A percentile compares a stretch with the other conserved stretches of the same genome.
phyloP scores from a whole-genome alignment of 1,140 invertebrate species.

The Amphibalanus amphitrite region DNA sequence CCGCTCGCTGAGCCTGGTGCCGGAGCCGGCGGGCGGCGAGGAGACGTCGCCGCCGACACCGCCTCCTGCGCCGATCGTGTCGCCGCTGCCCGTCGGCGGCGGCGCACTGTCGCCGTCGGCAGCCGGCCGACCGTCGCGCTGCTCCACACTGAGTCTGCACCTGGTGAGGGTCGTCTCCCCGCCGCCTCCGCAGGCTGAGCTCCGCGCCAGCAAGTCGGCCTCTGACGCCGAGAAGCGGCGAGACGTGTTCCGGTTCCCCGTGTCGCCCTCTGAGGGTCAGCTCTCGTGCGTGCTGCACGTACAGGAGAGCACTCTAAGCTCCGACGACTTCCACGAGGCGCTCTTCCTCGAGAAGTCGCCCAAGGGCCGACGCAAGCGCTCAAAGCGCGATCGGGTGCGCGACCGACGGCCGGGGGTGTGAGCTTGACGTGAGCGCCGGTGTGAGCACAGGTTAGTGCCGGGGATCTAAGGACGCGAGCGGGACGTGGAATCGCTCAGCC shows the following conservation, averaged over 20 bases:
- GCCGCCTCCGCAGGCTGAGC: conserved; percentile 16
- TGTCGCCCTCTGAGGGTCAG: conserved; percentile 37
- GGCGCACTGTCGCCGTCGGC: conserved; percentile 6
- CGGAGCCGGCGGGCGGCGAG: neutral
- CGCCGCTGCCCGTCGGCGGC: neutral
- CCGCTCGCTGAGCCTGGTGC: conserved; percentile 1
- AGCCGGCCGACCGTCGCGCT: conserved; percentile 28
- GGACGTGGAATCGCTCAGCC: too few species aligned
- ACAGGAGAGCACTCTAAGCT: conserved; percentile 38
- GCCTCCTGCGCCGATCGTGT: neutral
- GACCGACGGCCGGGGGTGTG: neutral
- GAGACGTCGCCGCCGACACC: neutral
- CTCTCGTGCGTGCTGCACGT: conserved; percentile 40
- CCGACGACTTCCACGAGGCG: conserved; percentile 41
- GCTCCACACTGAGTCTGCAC: conserved; percentile 26
- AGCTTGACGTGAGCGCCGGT: neutral
- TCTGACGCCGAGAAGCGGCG: conserved; percentile 33
- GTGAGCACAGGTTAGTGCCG: too few species aligned
- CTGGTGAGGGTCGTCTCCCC: conserved; percentile 23
- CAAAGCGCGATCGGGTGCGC: conserved; percentile 16
- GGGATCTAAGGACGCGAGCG: too few species aligned
- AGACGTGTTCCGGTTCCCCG: conserved; percentile 37
- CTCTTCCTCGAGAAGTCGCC: conserved; percentile 36
- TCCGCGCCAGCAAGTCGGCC: conserved; percentile 29
- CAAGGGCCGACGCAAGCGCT: conserved; percentile 21